Evolutionary conservation across 2,888 invertebrate genomes (phyloP), one percentile per base, ranked within the genome.

Genomic region (Lydus trimaculatus): DNA sequence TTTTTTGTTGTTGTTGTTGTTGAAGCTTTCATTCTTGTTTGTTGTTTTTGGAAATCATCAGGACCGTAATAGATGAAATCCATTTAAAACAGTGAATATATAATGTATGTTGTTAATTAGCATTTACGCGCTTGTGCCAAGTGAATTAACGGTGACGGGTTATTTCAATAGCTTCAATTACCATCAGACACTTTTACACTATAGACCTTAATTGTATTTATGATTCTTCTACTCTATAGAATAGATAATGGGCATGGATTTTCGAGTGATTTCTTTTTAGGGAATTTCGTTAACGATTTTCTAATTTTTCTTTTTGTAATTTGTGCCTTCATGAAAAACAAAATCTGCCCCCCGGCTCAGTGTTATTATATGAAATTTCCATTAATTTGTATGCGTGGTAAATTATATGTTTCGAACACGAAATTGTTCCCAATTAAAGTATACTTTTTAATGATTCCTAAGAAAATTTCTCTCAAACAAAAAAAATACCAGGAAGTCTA

Each of bases 371-470:
- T 63, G 56, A 63, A 63, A 63, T 63, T 48, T 56, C 20, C 63
- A 63, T 63, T 61, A 61, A 61, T 63, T 31, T 63, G 52, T 31
- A 52, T 63, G 43, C 62, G 48, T 48, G 52, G 63, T 56, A 63
- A 63, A 63, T 63, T 63, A 63, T 33, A 63, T 6, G 63, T 63
- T 43, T 9, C 36, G 17, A 15, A 9, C 63, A 25, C 33, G 48
- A 64, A 67, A 67, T 67, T 67, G 64, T 39, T 15, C 43, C 67
- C 64, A 64, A 67, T 64, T 67, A 67, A 36, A 36, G 52, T 52
- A 28, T 11, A 36, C 23, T 13, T 28, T n/a, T 25, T 43, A 36
- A 25, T 25, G 39, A n/a, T 43, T 25, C 28, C n/a, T n/a, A 33
- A 59, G 23, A 59, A 59, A n/a, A n/a, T 60, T 31, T 59, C 6